A percentile compares a stretch with the other conserved stretches of the same genome.
Evolutionary conservation across 2,888 invertebrate species (phyloP).

Genomic region (Andrena marginata): DNA sequence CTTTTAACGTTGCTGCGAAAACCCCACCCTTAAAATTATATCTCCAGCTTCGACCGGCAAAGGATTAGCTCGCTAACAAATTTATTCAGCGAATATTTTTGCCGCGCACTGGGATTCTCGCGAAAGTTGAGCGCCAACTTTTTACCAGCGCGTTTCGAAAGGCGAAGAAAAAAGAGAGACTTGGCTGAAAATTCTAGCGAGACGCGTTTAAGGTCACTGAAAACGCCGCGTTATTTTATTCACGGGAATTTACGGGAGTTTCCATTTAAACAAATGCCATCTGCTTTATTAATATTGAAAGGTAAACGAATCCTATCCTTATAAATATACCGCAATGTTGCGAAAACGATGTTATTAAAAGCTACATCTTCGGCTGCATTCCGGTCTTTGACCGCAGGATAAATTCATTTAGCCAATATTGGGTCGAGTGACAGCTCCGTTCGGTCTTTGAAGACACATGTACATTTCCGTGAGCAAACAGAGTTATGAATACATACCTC

Average conservation of each 20-base stretch:
- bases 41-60: conserved; percentile 18
- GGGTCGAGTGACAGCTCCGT: neutral
- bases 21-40: neutral
- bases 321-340: neutral
- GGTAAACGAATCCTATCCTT: neutral
- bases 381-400: neutral
- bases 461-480: neutral
- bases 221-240: conserved; percentile 15
- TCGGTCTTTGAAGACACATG: conserved; percentile 8
- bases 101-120: conserved; percentile 7
- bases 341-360: neutral
- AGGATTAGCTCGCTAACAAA: conserved; percentile 36
- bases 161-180: conserved; percentile 12
- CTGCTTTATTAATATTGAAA: neutral
- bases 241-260: conserved; percentile 7
- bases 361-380: neutral
- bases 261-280: conserved; percentile 3
- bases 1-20: conserved; percentile 1
- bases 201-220: conserved; percentile 14
- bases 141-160: conserved; percentile 30
- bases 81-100: conserved; percentile 36
- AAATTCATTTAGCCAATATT: conserved; percentile 5
- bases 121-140: conserved; percentile 27
- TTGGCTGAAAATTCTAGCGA: conserved; percentile 18
- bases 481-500: no score